phyloP scores from a whole-genome alignment of 2,797 vertebrate genomes.

The Muscicapa striata region DNA sequence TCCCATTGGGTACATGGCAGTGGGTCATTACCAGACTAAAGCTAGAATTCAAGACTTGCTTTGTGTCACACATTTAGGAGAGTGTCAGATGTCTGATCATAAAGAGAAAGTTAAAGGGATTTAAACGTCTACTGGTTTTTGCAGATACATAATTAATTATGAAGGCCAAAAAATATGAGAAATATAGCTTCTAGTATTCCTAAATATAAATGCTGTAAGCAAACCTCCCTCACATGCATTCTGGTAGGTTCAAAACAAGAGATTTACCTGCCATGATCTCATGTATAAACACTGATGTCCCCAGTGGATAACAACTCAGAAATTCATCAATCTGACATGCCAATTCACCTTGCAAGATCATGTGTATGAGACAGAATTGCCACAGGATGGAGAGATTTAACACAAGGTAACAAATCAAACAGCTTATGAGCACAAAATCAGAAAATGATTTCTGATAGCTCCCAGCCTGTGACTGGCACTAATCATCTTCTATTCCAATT shows the following conservation, averaged over 20 bases:
- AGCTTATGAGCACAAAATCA: not conserved
- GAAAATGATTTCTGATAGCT: not conserved
- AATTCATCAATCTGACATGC: not conserved
- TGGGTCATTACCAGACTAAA: not conserved
- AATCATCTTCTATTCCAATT: not conserved
- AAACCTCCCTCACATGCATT: accelerated
- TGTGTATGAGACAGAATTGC: not conserved
- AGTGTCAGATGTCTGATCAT: not conserved
- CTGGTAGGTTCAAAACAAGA: not conserved
- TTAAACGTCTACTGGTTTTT: not conserved
- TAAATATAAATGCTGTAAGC: not conserved
- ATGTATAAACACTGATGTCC: not conserved
- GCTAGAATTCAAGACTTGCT: not conserved
- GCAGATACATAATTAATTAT: not conserved
- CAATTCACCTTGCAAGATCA: not conserved
- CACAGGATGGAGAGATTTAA: not conserved
- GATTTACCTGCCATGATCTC: not conserved
- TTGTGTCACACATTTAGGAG: not conserved
- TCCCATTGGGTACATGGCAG: not conserved
- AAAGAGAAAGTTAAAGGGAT: not conserved
- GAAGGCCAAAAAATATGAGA: not conserved
- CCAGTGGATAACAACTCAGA: not conserved
- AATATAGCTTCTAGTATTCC: not conserved
- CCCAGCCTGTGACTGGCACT: not conserved
- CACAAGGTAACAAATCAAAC: not conserved